Evolutionary conservation across 2,113 vertebrate species (phyloP), one percentile per base, ranked within the genome.

Genomic region (Felis catus): DNA sequence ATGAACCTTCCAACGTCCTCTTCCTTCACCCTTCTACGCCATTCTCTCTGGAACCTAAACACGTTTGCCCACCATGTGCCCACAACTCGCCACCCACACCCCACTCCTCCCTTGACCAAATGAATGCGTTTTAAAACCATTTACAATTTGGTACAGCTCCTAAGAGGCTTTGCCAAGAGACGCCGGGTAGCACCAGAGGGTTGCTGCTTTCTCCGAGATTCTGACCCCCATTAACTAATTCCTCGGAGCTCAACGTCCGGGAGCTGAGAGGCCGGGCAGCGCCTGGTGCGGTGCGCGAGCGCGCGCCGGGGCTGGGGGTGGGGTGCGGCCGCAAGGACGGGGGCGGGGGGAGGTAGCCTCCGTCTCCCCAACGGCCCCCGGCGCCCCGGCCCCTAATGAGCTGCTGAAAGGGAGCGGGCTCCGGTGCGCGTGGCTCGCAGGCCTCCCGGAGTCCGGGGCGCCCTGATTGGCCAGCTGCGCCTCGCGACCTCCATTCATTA

Each of bases 401-500:
- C 88, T 14, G 73, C 95, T 98, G 96, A 98, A 98, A 98, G 95
- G 97, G 84, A 98, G 96, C 97, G 61, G 96, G 96, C 98, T 98
- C 96, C 92, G n/a, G 98, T 61, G 98, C 98, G 99, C 98, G 99
- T 99, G 99, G 98, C 98, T 98, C 90, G 83, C 92, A 51, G 98
- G 97, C 92, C 97, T 97, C 98, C 87, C 96, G 87, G 97, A 94
- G 97, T 86, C 93, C 86, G 36, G 92, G 94, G 93, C 68, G 79
- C 97, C 53, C 88, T 89, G 98, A 99, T 99, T 99, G 99, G 98
- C 97, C 98, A 96, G 95, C 98, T 91, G 98, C 98, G 97, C 97
- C 98, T 94, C 97, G 97, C 98, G 98, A 91, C 97, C 98, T 93
- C 98, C 98, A 98, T 98, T 98, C 98, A 99, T 98, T 98, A 98